A percentile compares a stretch with the other conserved stretches of the same genome.
phyloP scores from a whole-genome alignment of 30 jellyfish, hydroid and myxozoan species.

The Aurelia aurita complex sp. Pacific region DNA sequence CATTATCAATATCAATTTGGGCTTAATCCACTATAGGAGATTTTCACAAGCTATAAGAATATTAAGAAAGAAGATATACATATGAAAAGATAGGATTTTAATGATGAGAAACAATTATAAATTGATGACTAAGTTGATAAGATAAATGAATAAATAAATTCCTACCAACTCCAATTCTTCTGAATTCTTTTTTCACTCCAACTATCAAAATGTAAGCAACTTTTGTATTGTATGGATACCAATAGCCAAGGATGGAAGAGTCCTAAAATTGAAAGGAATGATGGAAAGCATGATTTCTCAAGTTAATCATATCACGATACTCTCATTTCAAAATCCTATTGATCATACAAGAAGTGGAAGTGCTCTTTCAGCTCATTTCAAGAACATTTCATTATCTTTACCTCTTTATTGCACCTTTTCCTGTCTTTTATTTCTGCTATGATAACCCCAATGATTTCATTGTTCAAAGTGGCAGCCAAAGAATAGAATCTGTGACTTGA shows the following conservation, averaged over 20 bases:
- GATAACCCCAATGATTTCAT: conserved; percentile 81
- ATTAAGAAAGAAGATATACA: too few relatives aligned
- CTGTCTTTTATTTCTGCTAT: conserved; percentile 84
- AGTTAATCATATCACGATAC: too few relatives aligned
- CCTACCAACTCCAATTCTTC: conserved; percentile 96
- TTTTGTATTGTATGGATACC: conserved; percentile 90
- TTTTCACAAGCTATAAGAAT: too few relatives aligned
- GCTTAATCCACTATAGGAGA: too few relatives aligned
- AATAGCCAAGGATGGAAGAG: conserved; percentile 85
- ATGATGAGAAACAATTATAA: too few relatives aligned
- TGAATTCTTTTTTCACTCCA: conserved; percentile 87
- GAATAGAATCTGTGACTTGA: conserved; percentile 71
- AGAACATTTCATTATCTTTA: conserved; percentile 6
- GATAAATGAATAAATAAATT: not conserved
- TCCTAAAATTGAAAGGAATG: conserved; percentile 56
- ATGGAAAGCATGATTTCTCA: not conserved
- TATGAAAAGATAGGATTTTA: too few relatives aligned
- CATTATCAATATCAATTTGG: too few relatives aligned
- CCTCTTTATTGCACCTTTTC: conserved; percentile 83
- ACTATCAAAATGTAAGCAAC: conserved; percentile 94
- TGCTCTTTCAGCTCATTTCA: not conserved
- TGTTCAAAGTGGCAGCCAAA: conserved; percentile 81
- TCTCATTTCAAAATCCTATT: too few relatives aligned
- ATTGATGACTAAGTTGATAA: too few relatives aligned
- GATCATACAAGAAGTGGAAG: too few relatives aligned